A percentile compares a stretch with the other conserved stretches of the same genome.
Conservation (phyloP, 2,888 invertebrate species). For the Lasioglossum morio region DNA sequence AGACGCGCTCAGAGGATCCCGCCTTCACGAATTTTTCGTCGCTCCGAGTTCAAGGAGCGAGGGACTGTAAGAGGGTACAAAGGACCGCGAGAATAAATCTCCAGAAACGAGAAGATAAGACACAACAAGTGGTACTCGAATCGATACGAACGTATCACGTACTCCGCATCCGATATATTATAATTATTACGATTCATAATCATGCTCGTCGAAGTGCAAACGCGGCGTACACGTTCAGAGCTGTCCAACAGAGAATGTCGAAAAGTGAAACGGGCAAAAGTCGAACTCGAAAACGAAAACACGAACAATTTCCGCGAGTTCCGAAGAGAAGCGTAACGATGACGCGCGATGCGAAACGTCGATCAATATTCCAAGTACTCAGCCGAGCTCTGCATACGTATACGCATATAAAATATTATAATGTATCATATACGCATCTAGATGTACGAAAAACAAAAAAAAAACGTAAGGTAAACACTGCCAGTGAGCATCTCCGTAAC, state of each 20-base stretch:
- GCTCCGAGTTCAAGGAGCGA: constrained; percentile 34
- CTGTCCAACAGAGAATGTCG: not conserved
- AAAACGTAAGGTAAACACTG: constrained; percentile 64
- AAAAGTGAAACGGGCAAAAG: not conserved
- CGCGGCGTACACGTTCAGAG: constrained; percentile 32
- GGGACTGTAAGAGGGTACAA: constrained; percentile 20
- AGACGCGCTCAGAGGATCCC: no score
- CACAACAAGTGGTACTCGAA: constrained; percentile 23
- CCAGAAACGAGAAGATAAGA: constrained; percentile 10
- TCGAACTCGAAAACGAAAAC: not conserved
- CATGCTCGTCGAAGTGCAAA: constrained; percentile 23
- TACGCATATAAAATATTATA: constrained; percentile 56
- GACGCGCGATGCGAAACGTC: not conserved
- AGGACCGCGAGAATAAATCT: not conserved
- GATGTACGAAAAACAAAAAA: constrained; percentile 62
- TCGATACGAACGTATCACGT: constrained; percentile 24
- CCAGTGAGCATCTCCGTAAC: constrained; percentile 65
- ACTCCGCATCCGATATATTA: constrained; percentile 33
- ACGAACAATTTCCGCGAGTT: not conserved
- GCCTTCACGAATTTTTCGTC: not conserved
- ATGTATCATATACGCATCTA: constrained; percentile 69
- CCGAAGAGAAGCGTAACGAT: not conserved
- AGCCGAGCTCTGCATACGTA: constrained; percentile 46
- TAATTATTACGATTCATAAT: constrained; percentile 26
- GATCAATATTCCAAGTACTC: constrained; percentile 48